Percentiles rank a stretch among this genome's conserved stretches.
phyloP scores from a whole-genome alignment of 2,797 vertebrate genomes.

The Aplochiton taeniatus region DNA sequence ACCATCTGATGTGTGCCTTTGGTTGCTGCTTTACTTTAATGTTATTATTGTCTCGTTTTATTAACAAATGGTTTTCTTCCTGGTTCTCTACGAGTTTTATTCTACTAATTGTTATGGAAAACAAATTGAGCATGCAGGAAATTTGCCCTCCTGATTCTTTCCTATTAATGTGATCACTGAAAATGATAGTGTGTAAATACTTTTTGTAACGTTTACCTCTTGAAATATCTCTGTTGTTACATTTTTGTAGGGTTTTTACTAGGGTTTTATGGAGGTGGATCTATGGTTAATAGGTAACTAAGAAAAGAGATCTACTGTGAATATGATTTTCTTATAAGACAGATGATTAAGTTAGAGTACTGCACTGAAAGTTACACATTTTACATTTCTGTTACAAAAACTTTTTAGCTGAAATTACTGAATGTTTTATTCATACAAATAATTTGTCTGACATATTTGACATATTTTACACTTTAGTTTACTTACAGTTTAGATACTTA shows the following conservation, averaged over 20 bases:
- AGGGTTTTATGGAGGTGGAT: background rate
- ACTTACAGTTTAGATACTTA: too few relatives aligned
- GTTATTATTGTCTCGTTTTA: slow-evolving; percentile 11
- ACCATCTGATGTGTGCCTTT: slow-evolving; percentile 66
- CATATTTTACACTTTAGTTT: too few relatives aligned
- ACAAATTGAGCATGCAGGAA: slow-evolving; percentile 11
- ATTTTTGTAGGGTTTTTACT: slow-evolving; percentile 27
- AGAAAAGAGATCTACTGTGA: background rate
- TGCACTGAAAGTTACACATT: too few relatives aligned
- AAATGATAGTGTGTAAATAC: slow-evolving; percentile 9
- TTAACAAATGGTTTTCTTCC: slow-evolving; percentile 23
- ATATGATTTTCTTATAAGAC: background rate
- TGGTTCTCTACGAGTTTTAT: background rate
- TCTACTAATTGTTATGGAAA: slow-evolving; percentile 11
- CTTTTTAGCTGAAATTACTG: too few relatives aligned
- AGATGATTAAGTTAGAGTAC: slow-evolving; percentile 8
- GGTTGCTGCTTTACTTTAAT: slow-evolving; percentile 33
- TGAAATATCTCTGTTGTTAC: slow-evolving; percentile 11
- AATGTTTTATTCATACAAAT: too few relatives aligned
- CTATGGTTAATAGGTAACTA: background rate
- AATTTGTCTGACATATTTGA: too few relatives aligned
- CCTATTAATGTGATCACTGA: slow-evolving; percentile 8
- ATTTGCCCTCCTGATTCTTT: slow-evolving; percentile 17
- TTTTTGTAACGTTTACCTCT: slow-evolving; percentile 49
- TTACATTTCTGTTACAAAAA: too few relatives aligned